Evolutionary conservation across 37 sponge, comb jelly and placozoan species (phyloP).

Genomic region (Oopsacas minuta): DNA sequence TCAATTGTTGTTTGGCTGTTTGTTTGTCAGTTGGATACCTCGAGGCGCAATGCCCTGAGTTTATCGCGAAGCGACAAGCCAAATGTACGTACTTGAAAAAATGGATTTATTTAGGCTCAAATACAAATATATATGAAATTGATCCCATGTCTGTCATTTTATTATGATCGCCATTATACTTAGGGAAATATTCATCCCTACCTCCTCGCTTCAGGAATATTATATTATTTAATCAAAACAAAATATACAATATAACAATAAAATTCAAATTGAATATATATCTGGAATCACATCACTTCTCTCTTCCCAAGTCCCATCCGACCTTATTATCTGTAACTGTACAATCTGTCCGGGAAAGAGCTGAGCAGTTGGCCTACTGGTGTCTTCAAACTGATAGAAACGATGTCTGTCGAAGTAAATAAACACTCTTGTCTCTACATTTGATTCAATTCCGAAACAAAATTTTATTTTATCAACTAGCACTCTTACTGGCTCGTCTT

Average conservation of each 20-base stretch:
- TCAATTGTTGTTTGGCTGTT: too few species aligned
- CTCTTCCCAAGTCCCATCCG: neutral
- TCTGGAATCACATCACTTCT: neutral
- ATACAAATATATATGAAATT: too few species aligned
- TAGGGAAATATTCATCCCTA: too few species aligned
- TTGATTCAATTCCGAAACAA: neutral
- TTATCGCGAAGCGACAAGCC: too few species aligned
- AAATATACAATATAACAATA: neutral
- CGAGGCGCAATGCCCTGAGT: too few species aligned
- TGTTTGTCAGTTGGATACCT: too few species aligned
- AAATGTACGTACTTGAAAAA: too few species aligned
- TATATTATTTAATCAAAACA: neutral
- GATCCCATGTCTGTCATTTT: too few species aligned
- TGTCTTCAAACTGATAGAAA: neutral
- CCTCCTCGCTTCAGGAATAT: neutral
- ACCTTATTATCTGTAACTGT: neutral
- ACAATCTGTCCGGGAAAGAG: constrained; percentile 3
- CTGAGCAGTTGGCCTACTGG: neutral
- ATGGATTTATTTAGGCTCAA: too few species aligned
- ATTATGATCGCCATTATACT: too few species aligned
- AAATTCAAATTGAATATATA: neutral
- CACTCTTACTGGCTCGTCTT: neutral
- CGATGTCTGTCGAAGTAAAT: neutral
- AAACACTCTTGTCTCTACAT: neutral
- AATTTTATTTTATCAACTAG: constrained; percentile 5